phyloP scores from a whole-genome alignment of 2,113 vertebrate species.

The Podiceps cristatus region DNA sequence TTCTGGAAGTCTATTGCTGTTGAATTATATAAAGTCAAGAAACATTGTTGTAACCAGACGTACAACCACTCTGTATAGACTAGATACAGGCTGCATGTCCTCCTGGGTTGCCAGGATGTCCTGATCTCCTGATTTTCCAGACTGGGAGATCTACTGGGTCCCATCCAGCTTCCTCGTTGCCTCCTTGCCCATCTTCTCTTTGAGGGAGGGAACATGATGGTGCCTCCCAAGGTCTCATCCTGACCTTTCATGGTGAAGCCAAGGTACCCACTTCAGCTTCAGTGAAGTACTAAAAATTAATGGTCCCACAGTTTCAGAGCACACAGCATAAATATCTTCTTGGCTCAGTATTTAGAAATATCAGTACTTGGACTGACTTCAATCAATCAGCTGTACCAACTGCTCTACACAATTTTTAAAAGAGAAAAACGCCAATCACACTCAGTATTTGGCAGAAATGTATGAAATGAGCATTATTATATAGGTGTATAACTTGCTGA shows the following conservation, averaged over 20 bases:
- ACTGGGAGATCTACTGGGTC: background rate
- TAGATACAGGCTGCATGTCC: background rate
- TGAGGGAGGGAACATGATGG: background rate
- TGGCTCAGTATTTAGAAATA: background rate
- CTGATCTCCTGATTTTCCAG: background rate
- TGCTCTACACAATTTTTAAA: background rate
- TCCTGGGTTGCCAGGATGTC: background rate
- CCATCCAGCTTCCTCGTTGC: background rate
- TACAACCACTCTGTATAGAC: fast-evolving
- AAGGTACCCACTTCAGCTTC: background rate
- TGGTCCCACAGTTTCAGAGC: background rate
- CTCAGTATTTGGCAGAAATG: background rate
- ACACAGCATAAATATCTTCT: background rate
- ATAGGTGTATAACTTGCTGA: background rate
- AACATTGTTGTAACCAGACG: background rate
- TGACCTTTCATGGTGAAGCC: background rate
- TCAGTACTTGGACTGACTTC: slow-evolving; percentile 25
- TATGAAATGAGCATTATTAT: slow-evolving; percentile 8
- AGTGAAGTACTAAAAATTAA: background rate
- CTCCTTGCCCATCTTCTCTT: background rate
- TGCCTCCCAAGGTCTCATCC: background rate
- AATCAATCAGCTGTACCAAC: slow-evolving; percentile 50
- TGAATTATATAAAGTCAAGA: background rate
- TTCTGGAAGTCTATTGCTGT: background rate
- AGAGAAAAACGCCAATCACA: slow-evolving; percentile 5